Percentiles rank a stretch among this genome's conserved stretches.
These are phyloP conservation scores for Pygoscelis antarcticus DNA, from an alignment of 2,113 vertebrate species.

Conservation along the genomic window DNA sequence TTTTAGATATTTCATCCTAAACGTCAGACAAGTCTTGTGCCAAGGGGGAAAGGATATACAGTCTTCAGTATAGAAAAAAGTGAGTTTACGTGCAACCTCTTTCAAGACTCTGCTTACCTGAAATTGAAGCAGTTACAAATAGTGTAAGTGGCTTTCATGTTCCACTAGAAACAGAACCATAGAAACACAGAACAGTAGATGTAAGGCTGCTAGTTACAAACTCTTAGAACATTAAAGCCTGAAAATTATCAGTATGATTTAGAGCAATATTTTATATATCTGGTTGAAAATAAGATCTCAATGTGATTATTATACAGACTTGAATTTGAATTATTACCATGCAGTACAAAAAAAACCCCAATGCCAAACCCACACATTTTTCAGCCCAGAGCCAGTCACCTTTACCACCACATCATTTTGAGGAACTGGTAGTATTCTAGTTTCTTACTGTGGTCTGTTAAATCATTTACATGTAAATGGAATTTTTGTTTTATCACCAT, in stretches of 20 bases:
- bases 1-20: not conserved
- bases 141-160: not conserved
- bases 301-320: slow-evolving; percentile 16
- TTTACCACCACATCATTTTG: slow-evolving; percentile 30
- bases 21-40: not conserved
- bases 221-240: not conserved
- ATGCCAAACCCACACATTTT: not conserved
- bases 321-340: slow-evolving; percentile 40
- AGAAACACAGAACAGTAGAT: not conserved
- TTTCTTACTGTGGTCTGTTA: slow-evolving; percentile 16
- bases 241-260: slow-evolving; percentile 40
- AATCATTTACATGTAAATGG: slow-evolving; percentile 45
- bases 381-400: slow-evolving; percentile 1
- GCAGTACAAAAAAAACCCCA: not conserved
- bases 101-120: not conserved
- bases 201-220: not conserved
- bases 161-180: not conserved
- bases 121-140: not conserved
- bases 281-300: slow-evolving; percentile 53
- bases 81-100: not conserved
- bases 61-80: not conserved
- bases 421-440: slow-evolving; percentile 18
- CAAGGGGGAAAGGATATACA: not conserved
- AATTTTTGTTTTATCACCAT: slow-evolving; percentile 40
- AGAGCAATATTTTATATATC: slow-evolving; percentile 35